phyloP scores from a whole-genome alignment of 1,140 invertebrate genomes.

The Reticulitermes speratus region DNA sequence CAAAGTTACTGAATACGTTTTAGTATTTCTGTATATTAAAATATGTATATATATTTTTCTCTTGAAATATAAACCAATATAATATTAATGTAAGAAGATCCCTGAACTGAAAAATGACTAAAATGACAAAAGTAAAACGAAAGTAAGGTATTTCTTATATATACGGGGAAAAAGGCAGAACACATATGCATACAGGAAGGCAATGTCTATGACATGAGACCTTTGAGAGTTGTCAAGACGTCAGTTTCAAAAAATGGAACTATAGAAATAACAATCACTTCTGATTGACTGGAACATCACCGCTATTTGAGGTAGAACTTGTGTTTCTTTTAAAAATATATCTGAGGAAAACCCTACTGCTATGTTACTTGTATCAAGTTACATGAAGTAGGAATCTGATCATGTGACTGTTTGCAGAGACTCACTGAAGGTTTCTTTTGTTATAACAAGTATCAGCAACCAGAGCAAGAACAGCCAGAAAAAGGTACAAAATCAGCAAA shows the following conservation, averaged over 20 bases:
- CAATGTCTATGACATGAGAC: not conserved
- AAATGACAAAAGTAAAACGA: not conserved
- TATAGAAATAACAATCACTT: not conserved
- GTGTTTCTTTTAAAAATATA: not conserved
- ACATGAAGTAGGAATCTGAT: not conserved
- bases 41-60: not conserved
- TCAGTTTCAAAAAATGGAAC: not conserved
- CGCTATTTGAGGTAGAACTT: not conserved
- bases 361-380: not conserved
- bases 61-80: conserved; percentile 12
- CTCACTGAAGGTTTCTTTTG: not conserved
- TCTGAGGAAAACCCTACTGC: not conserved
- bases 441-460: not conserved
- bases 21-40: not conserved
- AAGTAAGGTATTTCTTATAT: not conserved
- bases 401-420: not conserved
- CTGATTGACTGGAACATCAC: not conserved
- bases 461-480: not conserved
- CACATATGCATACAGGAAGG: no score
- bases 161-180: not conserved
- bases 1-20: not conserved
- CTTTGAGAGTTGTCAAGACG: not conserved
- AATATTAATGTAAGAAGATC: conserved; percentile 12
- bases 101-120: conserved; percentile 10
- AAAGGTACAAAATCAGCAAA: not conserved